phyloP scores from a whole-genome alignment of 1,140 invertebrate species.

The Trachelipus rathkii region DNA sequence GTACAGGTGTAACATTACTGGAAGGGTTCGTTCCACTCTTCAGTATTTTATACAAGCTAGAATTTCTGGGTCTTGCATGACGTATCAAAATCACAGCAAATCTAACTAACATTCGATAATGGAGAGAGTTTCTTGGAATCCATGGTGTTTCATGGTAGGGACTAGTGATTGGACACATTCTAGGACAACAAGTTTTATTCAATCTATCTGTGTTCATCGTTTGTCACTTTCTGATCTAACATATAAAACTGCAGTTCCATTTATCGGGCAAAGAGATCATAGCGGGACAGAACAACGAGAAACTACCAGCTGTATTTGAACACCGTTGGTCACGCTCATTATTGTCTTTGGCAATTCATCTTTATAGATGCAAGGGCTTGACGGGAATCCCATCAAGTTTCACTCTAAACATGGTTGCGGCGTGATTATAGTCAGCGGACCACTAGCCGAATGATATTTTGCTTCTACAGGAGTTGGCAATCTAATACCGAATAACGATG shows the following conservation, averaged over 20 bases:
- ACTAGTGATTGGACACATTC: conserved; percentile 77
- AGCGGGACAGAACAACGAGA: conserved; percentile 82
- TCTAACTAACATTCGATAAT: conserved; percentile 82
- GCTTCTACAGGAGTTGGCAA: conserved; percentile 87
- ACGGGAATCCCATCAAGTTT: conserved; percentile 83
- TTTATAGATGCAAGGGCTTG: conserved; percentile 84
- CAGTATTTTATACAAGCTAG: conserved; percentile 83
- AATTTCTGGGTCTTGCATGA: conserved; percentile 76
- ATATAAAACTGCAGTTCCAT: conserved; percentile 90
- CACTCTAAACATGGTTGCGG: conserved; percentile 87
- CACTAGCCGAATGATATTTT: conserved; percentile 77
- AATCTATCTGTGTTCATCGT: conserved; percentile 77
- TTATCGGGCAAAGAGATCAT: conserved; percentile 79
- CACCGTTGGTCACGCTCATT: conserved; percentile 94
- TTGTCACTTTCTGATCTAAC: conserved; percentile 74
- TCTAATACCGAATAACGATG: conserved; percentile 75
- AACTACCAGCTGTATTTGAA: conserved; percentile 80
- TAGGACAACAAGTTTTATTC: conserved; percentile 91
- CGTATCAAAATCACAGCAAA: conserved; percentile 93
- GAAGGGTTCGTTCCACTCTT: conserved; percentile 87
- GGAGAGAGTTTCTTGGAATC: conserved; percentile 71
- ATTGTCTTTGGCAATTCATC: conserved; percentile 82
- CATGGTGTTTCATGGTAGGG: conserved; percentile 80
- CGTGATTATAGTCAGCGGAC: conserved; percentile 79
- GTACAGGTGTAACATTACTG: conserved; percentile 71